Conservation (phyloP, 2,888 invertebrate species). For the Sthenelais limicola region DNA sequence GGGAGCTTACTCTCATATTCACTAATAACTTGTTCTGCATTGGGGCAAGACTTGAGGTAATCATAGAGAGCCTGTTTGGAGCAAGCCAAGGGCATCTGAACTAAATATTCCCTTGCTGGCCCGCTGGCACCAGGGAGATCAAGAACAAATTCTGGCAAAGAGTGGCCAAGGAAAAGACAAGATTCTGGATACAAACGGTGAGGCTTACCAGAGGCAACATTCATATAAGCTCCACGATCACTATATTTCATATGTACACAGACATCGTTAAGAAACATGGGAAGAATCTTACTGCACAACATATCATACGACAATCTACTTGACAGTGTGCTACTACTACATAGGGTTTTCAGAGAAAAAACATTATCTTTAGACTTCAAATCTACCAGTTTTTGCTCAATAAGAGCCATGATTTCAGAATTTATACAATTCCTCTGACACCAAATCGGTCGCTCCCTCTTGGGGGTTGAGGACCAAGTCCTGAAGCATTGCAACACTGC, state of each 20-base stretch:
- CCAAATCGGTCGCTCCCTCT: conserved; percentile 27
- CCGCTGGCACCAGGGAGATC: conserved; percentile 30
- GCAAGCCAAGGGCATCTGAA: conserved; percentile 18
- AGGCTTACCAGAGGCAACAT: conserved; percentile 16
- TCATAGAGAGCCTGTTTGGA: conserved; percentile 17
- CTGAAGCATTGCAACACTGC: conserved; percentile 8
- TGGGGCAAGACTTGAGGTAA: conserved; percentile 6
- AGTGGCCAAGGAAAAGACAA: conserved; percentile 6
- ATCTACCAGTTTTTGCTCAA: conserved; percentile 8
- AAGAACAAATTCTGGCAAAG: conserved; percentile 20
- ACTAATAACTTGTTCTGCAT: not conserved
- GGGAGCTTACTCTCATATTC: conserved; percentile 2
- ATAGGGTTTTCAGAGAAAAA: not conserved
- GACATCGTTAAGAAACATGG: conserved; percentile 18
- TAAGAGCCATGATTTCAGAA: conserved; percentile 8
- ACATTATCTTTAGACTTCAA: conserved; percentile 9
- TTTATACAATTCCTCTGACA: conserved; percentile 32
- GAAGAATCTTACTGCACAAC: conserved; percentile 13
- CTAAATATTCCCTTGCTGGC: conserved; percentile 20
- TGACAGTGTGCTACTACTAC: not conserved
- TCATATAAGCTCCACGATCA: conserved; percentile 30
- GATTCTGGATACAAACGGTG: conserved; percentile 27
- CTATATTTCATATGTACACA: conserved; percentile 28
- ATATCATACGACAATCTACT: conserved; percentile 1
- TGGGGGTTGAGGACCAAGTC: conserved; percentile 5